Evolutionary conservation across 2,113 vertebrate species (phyloP).

Genomic region (Trematocara nigrifrons): DNA sequence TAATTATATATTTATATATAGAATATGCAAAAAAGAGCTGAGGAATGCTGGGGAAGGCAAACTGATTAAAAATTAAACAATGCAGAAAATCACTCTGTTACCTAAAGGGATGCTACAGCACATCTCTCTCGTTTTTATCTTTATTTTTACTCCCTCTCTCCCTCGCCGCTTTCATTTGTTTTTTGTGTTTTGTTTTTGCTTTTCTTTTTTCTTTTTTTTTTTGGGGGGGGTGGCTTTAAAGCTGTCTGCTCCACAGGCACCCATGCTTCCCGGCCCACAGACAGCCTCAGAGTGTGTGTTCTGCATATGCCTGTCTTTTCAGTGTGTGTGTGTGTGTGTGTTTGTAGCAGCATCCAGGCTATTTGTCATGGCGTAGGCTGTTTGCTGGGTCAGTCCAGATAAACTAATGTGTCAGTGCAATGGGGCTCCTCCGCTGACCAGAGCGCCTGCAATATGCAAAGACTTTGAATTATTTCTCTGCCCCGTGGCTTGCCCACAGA

Average conservation of each 20-base stretch:
- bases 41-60: constrained; percentile 69
- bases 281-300: constrained; percentile 44
- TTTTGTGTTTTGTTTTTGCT: not conserved
- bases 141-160: constrained; percentile 61
- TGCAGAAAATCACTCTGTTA: constrained; percentile 77
- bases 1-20: constrained; percentile 79
- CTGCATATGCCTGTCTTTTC: constrained; percentile 25
- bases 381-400: constrained; percentile 75
- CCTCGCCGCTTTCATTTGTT: constrained; percentile 49
- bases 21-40: constrained; percentile 75
- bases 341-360: constrained; percentile 52
- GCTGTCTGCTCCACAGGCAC: constrained; percentile 64
- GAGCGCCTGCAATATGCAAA: constrained; percentile 74
- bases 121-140: constrained; percentile 47
- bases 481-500: constrained; percentile 61
- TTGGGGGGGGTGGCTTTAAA: constrained; percentile 57
- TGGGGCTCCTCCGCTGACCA: constrained; percentile 69
- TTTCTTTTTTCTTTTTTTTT: accelerated
- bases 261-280: constrained; percentile 42
- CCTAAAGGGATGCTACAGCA: constrained; percentile 75
- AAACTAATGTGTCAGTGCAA: constrained; percentile 76
- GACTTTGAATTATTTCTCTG: constrained; percentile 77
- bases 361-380: constrained; percentile 73
- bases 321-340: not conserved
- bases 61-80: constrained; percentile 83